phyloP scores from a whole-genome alignment of 2,888 invertebrate species.

The Tenthredo scrophulariae region DNA sequence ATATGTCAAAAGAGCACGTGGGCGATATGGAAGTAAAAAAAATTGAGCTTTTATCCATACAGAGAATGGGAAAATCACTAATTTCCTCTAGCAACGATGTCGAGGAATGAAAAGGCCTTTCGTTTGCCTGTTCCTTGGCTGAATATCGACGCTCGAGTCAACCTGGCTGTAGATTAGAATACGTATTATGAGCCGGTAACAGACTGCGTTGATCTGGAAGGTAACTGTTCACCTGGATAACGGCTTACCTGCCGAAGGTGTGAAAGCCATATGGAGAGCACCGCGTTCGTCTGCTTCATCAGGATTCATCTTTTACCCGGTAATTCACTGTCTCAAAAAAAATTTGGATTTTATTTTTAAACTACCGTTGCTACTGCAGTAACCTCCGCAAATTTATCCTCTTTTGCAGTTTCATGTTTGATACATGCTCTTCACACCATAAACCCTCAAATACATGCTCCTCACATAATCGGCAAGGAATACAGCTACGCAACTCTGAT shows the following conservation, averaged over 20 bases:
- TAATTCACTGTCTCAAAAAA: conserved; percentile 12
- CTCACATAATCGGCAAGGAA: neutral
- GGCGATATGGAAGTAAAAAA: neutral
- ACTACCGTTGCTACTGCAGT: conserved; percentile 15
- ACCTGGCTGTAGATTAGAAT: neutral
- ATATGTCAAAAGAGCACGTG: neutral
- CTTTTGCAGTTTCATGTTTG: neutral
- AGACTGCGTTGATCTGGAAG: neutral
- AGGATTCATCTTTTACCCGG: conserved; percentile 26
- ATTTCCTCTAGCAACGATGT: neutral
- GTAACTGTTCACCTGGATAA: conserved; percentile 31
- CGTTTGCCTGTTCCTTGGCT: neutral
- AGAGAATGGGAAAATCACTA: neutral
- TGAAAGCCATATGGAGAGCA: conserved; percentile 1
- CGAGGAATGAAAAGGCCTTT: neutral
- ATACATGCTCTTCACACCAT: neutral
- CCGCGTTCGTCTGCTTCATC: neutral
- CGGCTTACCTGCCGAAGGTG: conserved; percentile 33
- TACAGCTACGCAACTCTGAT: neutral
- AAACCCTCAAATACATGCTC: neutral
- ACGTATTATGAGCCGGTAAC: conserved; percentile 17
- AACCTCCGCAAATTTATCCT: neutral
- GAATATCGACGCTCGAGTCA: neutral
- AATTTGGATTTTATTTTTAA: neutral
- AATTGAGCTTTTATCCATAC: neutral